These are phyloP conservation scores for Pyrgus malvae DNA, from an alignment of 2,888 invertebrate species.

Conservation along the genomic window DNA sequence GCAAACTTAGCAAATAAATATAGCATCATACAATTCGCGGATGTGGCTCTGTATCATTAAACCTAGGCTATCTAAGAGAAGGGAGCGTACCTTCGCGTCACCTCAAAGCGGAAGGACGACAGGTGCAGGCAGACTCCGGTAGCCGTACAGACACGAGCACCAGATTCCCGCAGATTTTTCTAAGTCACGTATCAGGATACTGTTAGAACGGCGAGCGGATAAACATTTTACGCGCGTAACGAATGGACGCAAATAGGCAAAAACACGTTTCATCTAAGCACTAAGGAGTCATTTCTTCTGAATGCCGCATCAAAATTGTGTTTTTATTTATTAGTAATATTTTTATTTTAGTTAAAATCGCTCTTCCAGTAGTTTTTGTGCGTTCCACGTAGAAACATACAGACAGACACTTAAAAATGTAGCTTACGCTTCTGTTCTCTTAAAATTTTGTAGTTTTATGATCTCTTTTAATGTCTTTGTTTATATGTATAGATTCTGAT, in stretches of 20 bases:
- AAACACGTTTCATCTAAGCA: constrained; percentile 12
- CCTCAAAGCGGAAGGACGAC: constrained; percentile 51
- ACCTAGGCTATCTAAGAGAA: neutral
- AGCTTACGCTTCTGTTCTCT: too few species aligned
- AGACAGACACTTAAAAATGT: too few species aligned
- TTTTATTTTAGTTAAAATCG: too few species aligned
- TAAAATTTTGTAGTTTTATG: too few species aligned
- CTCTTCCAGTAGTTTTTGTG: too few species aligned
- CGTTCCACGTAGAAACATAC: too few species aligned
- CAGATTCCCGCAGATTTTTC: constrained; percentile 48
- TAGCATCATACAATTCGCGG: too few species aligned
- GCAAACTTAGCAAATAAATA: neutral
- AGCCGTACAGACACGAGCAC: constrained; percentile 30
- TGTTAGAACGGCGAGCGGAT: constrained; percentile 41
- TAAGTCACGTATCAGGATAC: constrained; percentile 63
- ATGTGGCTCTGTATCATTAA: neutral
- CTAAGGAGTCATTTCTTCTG: neutral
- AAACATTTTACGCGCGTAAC: constrained; percentile 15
- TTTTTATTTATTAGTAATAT: neutral
- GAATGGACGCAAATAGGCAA: constrained; percentile 16
- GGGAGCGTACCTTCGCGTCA: neutral
- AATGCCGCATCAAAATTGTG: neutral
- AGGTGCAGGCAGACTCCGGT: constrained; percentile 42
- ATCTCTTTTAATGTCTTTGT: too few species aligned
- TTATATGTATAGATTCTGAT: neutral